Evolutionary conservation across 1,140 invertebrate species (phyloP).

Genomic region (Cydia fagiglandana): DNA sequence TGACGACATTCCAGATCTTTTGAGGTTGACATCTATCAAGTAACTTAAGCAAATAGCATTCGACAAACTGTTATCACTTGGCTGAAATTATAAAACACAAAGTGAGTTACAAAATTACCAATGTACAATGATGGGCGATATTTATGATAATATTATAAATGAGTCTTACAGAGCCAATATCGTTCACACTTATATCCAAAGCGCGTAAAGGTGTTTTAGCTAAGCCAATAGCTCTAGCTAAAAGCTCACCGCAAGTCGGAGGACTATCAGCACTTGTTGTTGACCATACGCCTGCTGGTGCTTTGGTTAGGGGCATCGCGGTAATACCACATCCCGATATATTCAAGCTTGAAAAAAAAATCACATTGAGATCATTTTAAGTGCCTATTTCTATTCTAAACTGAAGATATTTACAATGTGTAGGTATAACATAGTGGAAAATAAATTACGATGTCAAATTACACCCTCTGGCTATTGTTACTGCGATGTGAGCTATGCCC

Average conservation of each 20-base stretch:
- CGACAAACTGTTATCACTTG: conserved; percentile 62
- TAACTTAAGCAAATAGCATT: conserved; percentile 73
- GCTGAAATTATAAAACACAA: conserved; percentile 50
- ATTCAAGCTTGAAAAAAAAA: conserved; percentile 57
- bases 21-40: conserved; percentile 68
- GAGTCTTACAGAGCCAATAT: conserved; percentile 65
- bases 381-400: background rate
- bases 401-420: background rate
- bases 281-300: conserved; percentile 70
- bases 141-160: background rate
- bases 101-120: background rate
- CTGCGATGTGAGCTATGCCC: conserved; percentile 69
- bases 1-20: conserved; percentile 70
- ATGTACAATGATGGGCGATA: too few relatives aligned
- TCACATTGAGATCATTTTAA: background rate
- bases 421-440: background rate
- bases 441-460: conserved; percentile 64
- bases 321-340: conserved; percentile 72
- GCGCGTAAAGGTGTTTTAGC: conserved; percentile 68
- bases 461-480: conserved; percentile 72
- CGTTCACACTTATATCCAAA: conserved; percentile 71
- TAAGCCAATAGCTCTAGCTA: conserved; percentile 70
- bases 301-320: conserved; percentile 55
- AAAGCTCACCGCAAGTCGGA: conserved; percentile 70
- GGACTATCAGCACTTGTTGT: conserved; percentile 67